Evolutionary conservation across 2,888 invertebrate species (phyloP), one percentile per base, ranked within the genome.

Genomic region (Pammene fasciana): DNA sequence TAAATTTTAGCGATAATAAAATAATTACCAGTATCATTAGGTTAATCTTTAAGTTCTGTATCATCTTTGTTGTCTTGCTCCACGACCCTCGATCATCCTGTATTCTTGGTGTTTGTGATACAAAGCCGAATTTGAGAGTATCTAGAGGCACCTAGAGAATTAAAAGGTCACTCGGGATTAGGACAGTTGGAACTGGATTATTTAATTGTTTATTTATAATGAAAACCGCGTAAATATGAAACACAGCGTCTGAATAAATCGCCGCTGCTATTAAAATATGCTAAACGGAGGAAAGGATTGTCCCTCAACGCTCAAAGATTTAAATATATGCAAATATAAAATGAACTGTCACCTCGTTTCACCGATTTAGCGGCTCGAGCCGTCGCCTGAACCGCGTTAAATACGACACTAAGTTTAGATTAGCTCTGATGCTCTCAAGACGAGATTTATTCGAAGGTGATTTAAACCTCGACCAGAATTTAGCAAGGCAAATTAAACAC

Each of bases 261-360:
- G 65, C 65, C 18, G 61, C 50, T 26, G 68, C 57, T 57, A 72
- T 72, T 70, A 70, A 70, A 72, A 72, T 72, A 72, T 68, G 71
- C 71, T 71, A 71, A 72, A 71, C 70, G 64, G 43, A 48, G 67
- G 68, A 70, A 72, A 74, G 76, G 75, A 74, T 74, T 73, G 67
- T 67, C 72, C 72, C 67, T 73, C 68, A 72, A 73, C 73, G 71
- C 67, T 73, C 66, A 72, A 73, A 74, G 70, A 75, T 78, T 76
- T 72, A 75, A 78, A 77, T 77, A 60, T 74, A 76, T 77, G 72
- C 75, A 76, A 78, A 77, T 65, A 70, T 71, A 73, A 76, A 75
- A 72, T 77, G 70, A 74, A 70, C 72, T 71, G 61, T 70, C 65
- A 61, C 62, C 61, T 57, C 72, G 71, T 56, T 71, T 64, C 67